Percentiles rank a stretch among this genome's conserved stretches.
phyloP scores from a whole-genome alignment of 64 coral and sea anemone species.

The Hydrozoanthus tunicans region DNA sequence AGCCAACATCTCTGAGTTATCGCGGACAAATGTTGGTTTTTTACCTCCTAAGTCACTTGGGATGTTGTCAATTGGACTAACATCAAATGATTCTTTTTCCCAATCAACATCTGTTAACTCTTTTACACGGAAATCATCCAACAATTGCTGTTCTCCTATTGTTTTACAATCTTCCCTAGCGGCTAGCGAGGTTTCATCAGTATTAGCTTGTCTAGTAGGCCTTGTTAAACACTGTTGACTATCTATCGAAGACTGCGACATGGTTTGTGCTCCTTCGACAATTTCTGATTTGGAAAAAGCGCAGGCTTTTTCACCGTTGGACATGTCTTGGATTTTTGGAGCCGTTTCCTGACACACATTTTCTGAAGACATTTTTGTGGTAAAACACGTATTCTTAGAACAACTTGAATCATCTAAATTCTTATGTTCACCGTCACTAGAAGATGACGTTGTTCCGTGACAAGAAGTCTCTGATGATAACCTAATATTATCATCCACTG shows the following conservation, averaged over 20 bases:
- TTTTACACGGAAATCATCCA: background rate
- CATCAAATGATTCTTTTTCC: background rate
- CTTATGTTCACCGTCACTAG: background rate
- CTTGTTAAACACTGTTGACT: background rate
- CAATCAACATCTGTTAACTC: conserved; percentile 23
- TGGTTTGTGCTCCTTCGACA: background rate
- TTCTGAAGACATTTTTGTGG: background rate
- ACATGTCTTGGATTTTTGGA: background rate
- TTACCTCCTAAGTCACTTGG: background rate
- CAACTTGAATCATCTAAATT: background rate
- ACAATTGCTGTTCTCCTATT: background rate
- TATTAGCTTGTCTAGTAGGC: background rate
- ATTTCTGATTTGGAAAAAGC: background rate
- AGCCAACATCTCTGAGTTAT: background rate
- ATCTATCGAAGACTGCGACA: background rate
- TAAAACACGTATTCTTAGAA: background rate
- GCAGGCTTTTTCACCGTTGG: background rate
- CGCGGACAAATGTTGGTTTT: background rate
- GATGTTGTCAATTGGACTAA: background rate
- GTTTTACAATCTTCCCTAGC: background rate
- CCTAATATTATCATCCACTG: background rate
- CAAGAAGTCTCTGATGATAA: background rate
- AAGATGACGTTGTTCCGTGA: background rate
- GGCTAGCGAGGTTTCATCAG: background rate
- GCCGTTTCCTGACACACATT: background rate